These are phyloP conservation scores for Spermophilus dauricus DNA, from an alignment of 2,113 vertebrate genomes.

Conservation along the genomic window DNA sequence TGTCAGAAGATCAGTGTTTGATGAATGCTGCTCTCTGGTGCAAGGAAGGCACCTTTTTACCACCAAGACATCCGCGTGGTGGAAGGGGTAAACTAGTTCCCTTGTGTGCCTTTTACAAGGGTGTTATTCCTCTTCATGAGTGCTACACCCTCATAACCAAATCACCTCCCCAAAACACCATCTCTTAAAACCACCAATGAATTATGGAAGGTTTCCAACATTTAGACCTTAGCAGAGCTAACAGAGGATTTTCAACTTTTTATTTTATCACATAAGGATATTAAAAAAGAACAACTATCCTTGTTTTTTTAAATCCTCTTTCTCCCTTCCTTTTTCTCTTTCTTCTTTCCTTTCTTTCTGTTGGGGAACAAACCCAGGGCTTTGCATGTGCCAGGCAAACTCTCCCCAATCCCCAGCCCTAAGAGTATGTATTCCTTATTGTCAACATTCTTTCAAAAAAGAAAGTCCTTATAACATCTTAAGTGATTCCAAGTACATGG, in stretches of 20 bases:
- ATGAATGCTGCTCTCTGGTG: background rate
- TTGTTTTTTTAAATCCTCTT: no score
- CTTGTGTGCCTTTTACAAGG: no score
- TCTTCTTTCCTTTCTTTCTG: no score
- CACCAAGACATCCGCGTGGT: no score
- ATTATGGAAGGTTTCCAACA: background rate
- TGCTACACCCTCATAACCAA: background rate
- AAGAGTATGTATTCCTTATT: conserved; percentile 2
- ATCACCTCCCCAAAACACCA: background rate
- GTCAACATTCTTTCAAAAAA: background rate
- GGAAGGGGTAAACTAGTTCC: no score
- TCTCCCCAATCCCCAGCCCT: no score
- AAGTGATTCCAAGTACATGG: background rate
- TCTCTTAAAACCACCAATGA: background rate
- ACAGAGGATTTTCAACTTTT: background rate
- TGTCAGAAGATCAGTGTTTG: background rate
- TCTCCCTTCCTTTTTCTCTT: no score
- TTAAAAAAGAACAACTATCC: background rate
- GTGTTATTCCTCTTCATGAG: background rate
- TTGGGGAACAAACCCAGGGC: no score
- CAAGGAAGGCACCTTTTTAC: background rate
- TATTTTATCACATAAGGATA: background rate
- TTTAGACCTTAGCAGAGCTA: background rate
- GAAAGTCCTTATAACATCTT: background rate
- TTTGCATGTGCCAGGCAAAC: no score